A percentile compares a stretch with the other conserved stretches of the same genome.
These are phyloP conservation scores for Chinchilla lanigera DNA, from an alignment of 2,113 vertebrate species.

Conservation along the genomic window DNA sequence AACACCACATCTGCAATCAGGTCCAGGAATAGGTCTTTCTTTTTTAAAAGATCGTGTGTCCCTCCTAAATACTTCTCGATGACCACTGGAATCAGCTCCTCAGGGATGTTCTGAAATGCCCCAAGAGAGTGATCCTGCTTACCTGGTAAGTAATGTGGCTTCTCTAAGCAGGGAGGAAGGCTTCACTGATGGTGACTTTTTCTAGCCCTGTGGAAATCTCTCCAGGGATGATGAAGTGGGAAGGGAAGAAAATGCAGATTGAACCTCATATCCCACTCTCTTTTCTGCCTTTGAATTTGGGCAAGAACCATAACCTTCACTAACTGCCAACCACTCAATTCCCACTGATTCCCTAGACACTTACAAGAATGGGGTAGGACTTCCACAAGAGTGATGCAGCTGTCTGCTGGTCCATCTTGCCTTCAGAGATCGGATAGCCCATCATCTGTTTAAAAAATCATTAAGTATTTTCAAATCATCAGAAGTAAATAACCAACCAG, in stretches of 20 bases:
- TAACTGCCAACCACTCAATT: not conserved
- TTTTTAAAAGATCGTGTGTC: constrained; percentile 52
- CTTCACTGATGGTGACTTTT: accelerated
- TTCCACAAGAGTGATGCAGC: constrained; percentile 39
- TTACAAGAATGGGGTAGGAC: constrained; percentile 13
- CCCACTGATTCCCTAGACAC: not conserved
- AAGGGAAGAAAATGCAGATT: not conserved
- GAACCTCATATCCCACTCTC: too few relatives aligned
- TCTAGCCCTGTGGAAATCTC: not conserved
- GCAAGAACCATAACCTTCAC: not conserved
- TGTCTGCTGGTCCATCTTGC: constrained; percentile 53
- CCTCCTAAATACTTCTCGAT: constrained; percentile 71
- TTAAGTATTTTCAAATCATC: not conserved
- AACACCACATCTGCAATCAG: constrained; percentile 1
- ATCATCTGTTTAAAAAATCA: constrained; percentile 39
- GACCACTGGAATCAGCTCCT: not conserved
- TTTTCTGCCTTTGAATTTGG: not conserved
- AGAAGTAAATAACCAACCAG: not conserved
- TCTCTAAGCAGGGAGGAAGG: not conserved
- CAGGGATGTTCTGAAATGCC: constrained; percentile 59
- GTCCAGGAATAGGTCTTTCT: constrained; percentile 67
- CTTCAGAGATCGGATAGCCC: constrained; percentile 50
- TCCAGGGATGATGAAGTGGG: accelerated
- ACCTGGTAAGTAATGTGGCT: accelerated
- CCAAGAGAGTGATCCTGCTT: not conserved